phyloP scores from a whole-genome alignment of 1,140 invertebrate species.

The Drosophila funebris region DNA sequence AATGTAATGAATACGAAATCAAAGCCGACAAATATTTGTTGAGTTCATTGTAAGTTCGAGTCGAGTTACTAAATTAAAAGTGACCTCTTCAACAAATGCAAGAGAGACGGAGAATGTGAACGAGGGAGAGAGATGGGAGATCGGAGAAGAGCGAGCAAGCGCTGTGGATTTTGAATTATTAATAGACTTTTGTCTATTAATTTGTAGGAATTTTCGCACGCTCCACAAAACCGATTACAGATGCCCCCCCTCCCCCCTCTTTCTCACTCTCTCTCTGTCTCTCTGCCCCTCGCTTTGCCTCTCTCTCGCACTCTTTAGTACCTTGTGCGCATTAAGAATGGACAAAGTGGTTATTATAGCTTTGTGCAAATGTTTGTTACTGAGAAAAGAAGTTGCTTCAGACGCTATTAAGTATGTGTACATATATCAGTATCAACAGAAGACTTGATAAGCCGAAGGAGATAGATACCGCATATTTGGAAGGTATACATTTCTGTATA shows the following conservation, averaged over 20 bases:
- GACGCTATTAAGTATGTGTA: too few species aligned
- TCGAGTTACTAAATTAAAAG: constrained; percentile 70
- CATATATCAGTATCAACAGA: too few species aligned
- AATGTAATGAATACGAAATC: constrained; percentile 61
- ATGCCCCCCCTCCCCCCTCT: too few species aligned
- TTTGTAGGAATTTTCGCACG: constrained; percentile 70
- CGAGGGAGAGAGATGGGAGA: not conserved
- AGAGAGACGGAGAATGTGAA: not conserved
- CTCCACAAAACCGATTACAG: constrained; percentile 7
- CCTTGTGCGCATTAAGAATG: too few species aligned
- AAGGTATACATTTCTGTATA: too few species aligned
- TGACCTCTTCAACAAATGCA: constrained; percentile 58
- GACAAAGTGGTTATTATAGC: too few species aligned
- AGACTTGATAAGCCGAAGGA: too few species aligned
- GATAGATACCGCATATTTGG: too few species aligned
- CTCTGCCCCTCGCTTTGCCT: not conserved
- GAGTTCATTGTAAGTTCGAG: constrained; percentile 29
- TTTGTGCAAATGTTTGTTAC: too few species aligned
- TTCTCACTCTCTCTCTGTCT: not conserved
- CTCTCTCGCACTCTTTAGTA: too few species aligned
- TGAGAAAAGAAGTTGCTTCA: too few species aligned
- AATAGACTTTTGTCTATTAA: constrained; percentile 69
- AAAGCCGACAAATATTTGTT: constrained; percentile 59
- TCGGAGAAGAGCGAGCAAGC: too few species aligned
- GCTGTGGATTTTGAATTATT: constrained; percentile 73